Evolutionary conservation across 2,888 invertebrate species (phyloP).

Genomic region (Strigamia maritima): DNA sequence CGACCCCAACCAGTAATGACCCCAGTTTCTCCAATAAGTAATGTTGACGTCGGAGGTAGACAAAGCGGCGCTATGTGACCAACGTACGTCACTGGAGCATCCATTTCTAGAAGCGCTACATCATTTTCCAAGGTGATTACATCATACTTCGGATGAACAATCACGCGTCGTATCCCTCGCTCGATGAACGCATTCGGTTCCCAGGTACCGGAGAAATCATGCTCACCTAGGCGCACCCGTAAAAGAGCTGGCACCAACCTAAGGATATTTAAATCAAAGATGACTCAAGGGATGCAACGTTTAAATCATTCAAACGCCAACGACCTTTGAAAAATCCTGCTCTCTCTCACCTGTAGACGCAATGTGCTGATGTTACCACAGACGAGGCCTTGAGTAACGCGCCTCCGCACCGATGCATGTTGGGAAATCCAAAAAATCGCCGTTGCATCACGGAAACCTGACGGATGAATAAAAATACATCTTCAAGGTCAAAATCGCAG

Average conservation of each 20-base stretch:
- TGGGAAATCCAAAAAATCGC: conserved; percentile 16
- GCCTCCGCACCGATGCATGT: conserved; percentile 36
- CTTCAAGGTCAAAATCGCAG: conserved; percentile 31
- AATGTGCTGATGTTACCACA: conserved; percentile 38
- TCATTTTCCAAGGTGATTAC: conserved; percentile 34
- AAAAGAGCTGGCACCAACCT: conserved; percentile 23
- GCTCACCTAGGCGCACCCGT: conserved; percentile 34
- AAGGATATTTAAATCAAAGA: conserved; percentile 18
- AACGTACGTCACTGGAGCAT: conserved; percentile 16
- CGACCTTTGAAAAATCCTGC: conserved; percentile 15
- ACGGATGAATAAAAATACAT: conserved; percentile 5
- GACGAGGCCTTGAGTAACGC: conserved; percentile 28
- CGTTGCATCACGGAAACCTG: conserved; percentile 37
- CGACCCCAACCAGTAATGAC: conserved; percentile 38
- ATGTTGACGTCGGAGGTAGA: background rate
- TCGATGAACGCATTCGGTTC: conserved; percentile 28
- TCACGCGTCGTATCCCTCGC: background rate
- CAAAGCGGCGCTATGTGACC: conserved; percentile 36
- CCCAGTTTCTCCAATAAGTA: background rate
- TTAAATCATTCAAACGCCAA: conserved; percentile 13
- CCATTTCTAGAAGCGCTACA: conserved; percentile 30
- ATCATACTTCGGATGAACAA: conserved; percentile 34
- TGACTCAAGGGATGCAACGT: conserved; percentile 22
- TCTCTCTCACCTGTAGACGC: conserved; percentile 36
- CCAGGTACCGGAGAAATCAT: conserved; percentile 36